Evolutionary conservation across 2,113 vertebrate genomes (phyloP), one percentile per base, ranked within the genome.

Genomic region (Ceuthmochares aereus): DNA sequence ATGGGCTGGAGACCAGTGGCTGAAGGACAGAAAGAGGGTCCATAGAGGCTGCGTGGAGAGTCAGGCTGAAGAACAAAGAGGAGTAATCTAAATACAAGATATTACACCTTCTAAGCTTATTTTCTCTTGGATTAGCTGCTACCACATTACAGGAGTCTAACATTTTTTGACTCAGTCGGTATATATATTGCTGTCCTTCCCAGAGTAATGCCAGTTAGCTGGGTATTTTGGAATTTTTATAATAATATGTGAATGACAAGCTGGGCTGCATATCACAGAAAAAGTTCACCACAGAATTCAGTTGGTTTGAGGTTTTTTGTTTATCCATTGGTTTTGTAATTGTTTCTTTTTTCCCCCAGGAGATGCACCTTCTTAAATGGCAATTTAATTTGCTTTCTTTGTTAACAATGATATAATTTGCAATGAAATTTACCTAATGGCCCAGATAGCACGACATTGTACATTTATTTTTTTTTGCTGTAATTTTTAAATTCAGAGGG

Each of bases 91-190:
- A 59, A 42, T 4, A 70, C 7, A 85, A 83, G 37, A 52, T 8
- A 42, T 60, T 30, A 49, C 4, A 58, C 10, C 27, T 87, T 74
- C 32, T 47, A 36, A 9, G 29, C 56, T 84, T 7, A 16, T 78
- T 95, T 32, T 75, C n/a, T 63, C 20, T 54, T 81, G 40, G 25
- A 74, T 95, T 91, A 85, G 75, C 47, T 76, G 37, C 25, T 63
- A 26, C 14, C 64, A 19, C 2, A 0, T 77, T 42, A 80, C 3
- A 3, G 1, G 21, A 72, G 66, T 23, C 62, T 87, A 81, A 64
- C 54, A 15, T 12, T 45, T 32, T 67, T 85, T 55, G 52, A 62
- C 8, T 7, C 37, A 90, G 51, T 17, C 32, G 72, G n/a, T n/a
- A 60, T 40, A 88, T 12, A 54, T 22, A n/a, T 0, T n/a, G n/a